Evolutionary conservation across 2,888 invertebrate species (phyloP).

Genomic region (Onthophagus sagittarius): DNA sequence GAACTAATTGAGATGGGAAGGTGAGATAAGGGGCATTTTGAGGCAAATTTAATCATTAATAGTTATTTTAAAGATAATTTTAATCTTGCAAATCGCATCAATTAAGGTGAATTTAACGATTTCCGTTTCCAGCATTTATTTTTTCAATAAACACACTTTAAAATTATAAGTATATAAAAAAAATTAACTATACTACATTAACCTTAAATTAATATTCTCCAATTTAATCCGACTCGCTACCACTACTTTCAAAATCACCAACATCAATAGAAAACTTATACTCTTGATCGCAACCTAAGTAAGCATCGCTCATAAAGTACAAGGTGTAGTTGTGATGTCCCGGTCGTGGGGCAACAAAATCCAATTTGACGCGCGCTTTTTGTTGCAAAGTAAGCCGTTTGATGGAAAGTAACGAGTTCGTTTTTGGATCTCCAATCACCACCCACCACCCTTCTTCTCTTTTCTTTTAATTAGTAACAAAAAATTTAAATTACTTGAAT

Average conservation of each 20-base stretch:
- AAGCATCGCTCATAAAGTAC: slow-evolving; percentile 99
- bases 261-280: slow-evolving; percentile 89
- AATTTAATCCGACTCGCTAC: slow-evolving; percentile 55
- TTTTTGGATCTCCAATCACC: slow-evolving; percentile 94
- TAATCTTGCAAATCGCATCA: too few relatives aligned
- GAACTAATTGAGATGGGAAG: too few relatives aligned
- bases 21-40: too few relatives aligned
- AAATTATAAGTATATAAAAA: too few relatives aligned
- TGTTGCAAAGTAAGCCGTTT: slow-evolving; percentile 94
- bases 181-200: too few relatives aligned
- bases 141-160: too few relatives aligned
- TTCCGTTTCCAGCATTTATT: too few relatives aligned
- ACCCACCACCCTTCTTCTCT: slow-evolving; percentile 97
- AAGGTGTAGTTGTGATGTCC: slow-evolving; percentile 89
- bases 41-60: too few relatives aligned
- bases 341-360: slow-evolving; percentile 89
- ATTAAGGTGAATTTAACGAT: too few relatives aligned
- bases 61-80: too few relatives aligned
- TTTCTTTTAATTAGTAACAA: slow-evolving; percentile 56
- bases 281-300: slow-evolving; percentile 99
- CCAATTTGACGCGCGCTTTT: slow-evolving; percentile 80
- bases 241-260: slow-evolving; percentile 68
- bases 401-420: slow-evolving; percentile 92
- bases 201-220: too few relatives aligned
- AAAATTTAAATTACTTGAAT: neutral